Percentiles rank a stretch among this genome's conserved stretches.
phyloP scores from a whole-genome alignment of 2,797 vertebrate species.

The Pangasius sanitwongsei region DNA sequence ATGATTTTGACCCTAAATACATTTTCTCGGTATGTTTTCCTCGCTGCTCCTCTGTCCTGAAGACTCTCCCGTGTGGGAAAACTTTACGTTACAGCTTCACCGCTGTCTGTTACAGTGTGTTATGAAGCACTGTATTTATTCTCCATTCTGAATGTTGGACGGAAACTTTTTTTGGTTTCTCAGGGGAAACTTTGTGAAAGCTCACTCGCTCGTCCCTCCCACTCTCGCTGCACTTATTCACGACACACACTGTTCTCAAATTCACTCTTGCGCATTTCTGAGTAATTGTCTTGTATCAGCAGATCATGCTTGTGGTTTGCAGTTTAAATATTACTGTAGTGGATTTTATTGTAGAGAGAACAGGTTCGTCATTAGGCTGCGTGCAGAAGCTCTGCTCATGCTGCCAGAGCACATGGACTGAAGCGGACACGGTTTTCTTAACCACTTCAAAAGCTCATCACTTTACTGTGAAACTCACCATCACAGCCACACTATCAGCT shows the following conservation, averaged over 20 bases:
- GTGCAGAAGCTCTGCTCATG: neutral
- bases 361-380: neutral
- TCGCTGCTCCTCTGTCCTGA: neutral
- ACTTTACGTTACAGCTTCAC: neutral
- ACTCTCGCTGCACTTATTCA: slow-evolving; percentile 3
- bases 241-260: neutral
- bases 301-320: neutral
- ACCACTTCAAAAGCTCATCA: slow-evolving; percentile 54
- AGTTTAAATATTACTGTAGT: neutral
- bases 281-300: neutral
- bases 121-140: neutral
- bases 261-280: neutral
- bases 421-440: slow-evolving; percentile 28
- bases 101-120: no score
- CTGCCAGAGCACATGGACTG: slow-evolving; percentile 26
- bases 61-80: no score
- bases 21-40: neutral
- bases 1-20: neutral
- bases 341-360: neutral
- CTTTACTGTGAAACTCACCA: slow-evolving; percentile 47
- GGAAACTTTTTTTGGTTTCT: slow-evolving; percentile 18
- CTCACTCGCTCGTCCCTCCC: neutral
- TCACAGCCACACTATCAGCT: slow-evolving; percentile 40
- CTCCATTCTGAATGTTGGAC: neutral
- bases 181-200: slow-evolving; percentile 1